phyloP scores from a whole-genome alignment of 2,113 vertebrate genomes.

The Todiramphus saurophagus region DNA sequence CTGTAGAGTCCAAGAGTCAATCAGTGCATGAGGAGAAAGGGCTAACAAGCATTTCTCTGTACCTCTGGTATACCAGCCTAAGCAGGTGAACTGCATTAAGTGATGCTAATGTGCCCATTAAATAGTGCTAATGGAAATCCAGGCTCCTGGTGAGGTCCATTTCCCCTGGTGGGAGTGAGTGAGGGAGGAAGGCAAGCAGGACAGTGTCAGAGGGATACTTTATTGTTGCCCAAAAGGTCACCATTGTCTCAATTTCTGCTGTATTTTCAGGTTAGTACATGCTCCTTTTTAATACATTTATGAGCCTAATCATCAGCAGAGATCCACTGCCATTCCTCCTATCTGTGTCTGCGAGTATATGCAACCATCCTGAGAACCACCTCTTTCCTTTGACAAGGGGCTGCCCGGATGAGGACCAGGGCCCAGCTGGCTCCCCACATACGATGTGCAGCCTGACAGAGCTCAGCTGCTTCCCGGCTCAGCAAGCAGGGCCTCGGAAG shows the following conservation, averaged over 20 bases:
- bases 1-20: not conserved
- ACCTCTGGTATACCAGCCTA: not conserved
- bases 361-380: fast-evolving
- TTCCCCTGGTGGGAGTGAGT: not conserved
- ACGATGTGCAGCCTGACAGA: fast-evolving
- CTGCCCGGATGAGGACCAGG: not conserved
- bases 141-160: not conserved
- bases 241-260: not conserved
- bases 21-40: not conserved
- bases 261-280: not conserved
- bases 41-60: not conserved
- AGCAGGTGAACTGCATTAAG: not conserved
- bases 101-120: not conserved
- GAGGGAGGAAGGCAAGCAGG: not conserved
- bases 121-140: not conserved
- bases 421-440: fast-evolving
- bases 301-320: not conserved
- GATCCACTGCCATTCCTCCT: fast-evolving
- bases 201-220: not conserved
- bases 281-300: not conserved
- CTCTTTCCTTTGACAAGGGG: not conserved
- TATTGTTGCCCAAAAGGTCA: not conserved
- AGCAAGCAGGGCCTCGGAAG: not conserved
- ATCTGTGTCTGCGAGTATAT: fast-evolving
- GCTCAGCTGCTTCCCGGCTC: not conserved